Conservation (phyloP, 2,888 invertebrate species). For the Rotaria sp. region DNA sequence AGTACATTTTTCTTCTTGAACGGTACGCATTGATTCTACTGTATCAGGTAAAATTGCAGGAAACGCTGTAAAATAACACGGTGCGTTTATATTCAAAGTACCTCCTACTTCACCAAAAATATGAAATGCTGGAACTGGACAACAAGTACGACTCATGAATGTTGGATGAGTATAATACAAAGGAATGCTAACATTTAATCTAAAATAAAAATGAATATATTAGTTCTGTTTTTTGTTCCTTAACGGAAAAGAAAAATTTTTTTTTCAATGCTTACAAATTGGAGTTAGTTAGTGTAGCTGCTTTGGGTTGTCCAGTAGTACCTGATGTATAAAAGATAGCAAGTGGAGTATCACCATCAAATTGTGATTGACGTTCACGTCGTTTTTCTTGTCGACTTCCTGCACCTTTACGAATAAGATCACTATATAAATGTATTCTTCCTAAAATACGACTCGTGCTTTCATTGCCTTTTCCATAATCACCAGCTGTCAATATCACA, state of each 20-base stretch:
- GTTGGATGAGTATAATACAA: not conserved
- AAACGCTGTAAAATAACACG: slow-evolving; percentile 24
- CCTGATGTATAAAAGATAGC: slow-evolving; percentile 21
- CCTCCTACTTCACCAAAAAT: slow-evolving; percentile 30
- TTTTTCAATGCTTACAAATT: not conserved
- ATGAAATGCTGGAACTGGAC: slow-evolving; percentile 38
- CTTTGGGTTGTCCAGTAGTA: not conserved
- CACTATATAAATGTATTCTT: not conserved
- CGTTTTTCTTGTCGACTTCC: not conserved
- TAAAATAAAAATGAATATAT: not conserved
- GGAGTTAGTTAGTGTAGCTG: not conserved
- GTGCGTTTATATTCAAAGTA: slow-evolving; percentile 1
- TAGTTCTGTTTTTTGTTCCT: not conserved
- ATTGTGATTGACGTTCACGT: not conserved
- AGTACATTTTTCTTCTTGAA: slow-evolving; percentile 32
- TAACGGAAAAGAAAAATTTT: not conserved
- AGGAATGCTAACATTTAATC: not conserved
- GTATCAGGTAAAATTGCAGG: slow-evolving; percentile 32
- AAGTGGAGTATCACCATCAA: not conserved
- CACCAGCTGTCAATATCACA: slow-evolving; percentile 9
- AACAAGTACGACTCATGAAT: slow-evolving; percentile 15
- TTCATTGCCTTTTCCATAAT: not conserved
- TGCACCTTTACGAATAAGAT: not conserved
- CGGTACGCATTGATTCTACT: slow-evolving; percentile 31
- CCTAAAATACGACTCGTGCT: not conserved